Conservation (phyloP, 1,140 invertebrate species). For the Camponotus pennsylvanicus region DNA sequence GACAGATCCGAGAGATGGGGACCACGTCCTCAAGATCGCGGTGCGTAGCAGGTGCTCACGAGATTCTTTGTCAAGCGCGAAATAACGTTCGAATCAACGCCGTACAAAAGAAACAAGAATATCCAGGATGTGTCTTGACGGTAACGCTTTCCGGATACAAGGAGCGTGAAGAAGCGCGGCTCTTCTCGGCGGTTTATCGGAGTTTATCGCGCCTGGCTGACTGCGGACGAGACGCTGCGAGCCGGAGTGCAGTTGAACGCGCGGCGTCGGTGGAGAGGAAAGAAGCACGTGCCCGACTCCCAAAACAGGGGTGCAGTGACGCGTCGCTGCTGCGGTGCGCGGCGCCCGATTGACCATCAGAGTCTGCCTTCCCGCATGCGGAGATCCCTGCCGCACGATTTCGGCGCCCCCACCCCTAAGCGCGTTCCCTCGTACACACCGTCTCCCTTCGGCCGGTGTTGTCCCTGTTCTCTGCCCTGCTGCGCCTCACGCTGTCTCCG, state of each 20-base stretch:
- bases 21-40: neutral
- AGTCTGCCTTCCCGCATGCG: conserved; percentile 84
- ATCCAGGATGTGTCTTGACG: conserved; percentile 25
- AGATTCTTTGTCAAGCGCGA: conserved; percentile 11
- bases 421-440: conserved; percentile 50
- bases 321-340: conserved; percentile 85
- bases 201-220: conserved; percentile 76
- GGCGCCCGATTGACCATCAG: conserved; percentile 86
- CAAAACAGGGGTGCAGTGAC: conserved; percentile 83
- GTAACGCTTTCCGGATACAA: conserved; percentile 16
- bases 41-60: neutral
- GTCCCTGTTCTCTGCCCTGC: conserved; percentile 37
- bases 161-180: conserved; percentile 44
- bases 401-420: conserved; percentile 76
- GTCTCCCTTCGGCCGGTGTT: conserved; percentile 50
- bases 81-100: neutral
- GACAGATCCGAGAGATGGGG: conserved; percentile 37
- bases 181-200: conserved; percentile 58
- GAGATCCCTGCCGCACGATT: conserved; percentile 81
- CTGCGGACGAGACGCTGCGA: conserved; percentile 61
- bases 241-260: conserved; percentile 63
- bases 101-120: conserved; percentile 3
- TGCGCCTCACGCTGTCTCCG: conserved; percentile 26
- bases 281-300: conserved; percentile 82
- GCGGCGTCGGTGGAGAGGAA: conserved; percentile 75